Evolutionary conservation across 35 echinoderm and acorn worm genomes (phyloP).

Genomic region (Nesometra sesokonis): DNA sequence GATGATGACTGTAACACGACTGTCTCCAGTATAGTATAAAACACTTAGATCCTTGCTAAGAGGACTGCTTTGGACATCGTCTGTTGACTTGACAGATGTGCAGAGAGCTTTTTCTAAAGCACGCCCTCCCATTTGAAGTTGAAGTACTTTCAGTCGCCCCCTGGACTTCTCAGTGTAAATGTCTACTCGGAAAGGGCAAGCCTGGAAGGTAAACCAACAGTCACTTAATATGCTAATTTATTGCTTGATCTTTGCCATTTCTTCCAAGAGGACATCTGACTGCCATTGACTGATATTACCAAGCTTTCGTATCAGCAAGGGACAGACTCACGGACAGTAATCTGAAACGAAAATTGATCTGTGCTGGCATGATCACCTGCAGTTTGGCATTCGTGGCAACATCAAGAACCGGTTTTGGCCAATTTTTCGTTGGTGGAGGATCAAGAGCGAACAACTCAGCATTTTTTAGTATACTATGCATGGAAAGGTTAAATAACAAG

Average conservation of each 20-base stretch:
- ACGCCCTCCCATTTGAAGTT: conserved; percentile 60
- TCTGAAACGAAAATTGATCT: not conserved
- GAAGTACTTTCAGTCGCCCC: conserved; percentile 42
- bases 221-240: no score
- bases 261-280: no score
- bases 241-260: no score
- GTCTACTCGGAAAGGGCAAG: conserved; percentile 50
- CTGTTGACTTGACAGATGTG: conserved; percentile 46
- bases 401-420: no score
- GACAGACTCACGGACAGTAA: not conserved
- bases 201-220: conserved; percentile 23
- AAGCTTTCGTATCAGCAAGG: no score
- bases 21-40: conserved; percentile 39
- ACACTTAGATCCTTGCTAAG: conserved; percentile 21
- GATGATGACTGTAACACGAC: conserved; percentile 34
- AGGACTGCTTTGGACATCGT: conserved; percentile 21
- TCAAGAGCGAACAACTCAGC: no score
- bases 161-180: conserved; percentile 66
- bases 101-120: conserved; percentile 54
- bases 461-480: no score
- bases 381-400: no score
- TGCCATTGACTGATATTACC: no score
- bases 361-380: no score
- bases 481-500: no score
- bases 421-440: no score